Evolutionary conservation across 2,797 vertebrate genomes (phyloP), one percentile per base, ranked within the genome.

Genomic region (Gambelia wislizenii): DNA sequence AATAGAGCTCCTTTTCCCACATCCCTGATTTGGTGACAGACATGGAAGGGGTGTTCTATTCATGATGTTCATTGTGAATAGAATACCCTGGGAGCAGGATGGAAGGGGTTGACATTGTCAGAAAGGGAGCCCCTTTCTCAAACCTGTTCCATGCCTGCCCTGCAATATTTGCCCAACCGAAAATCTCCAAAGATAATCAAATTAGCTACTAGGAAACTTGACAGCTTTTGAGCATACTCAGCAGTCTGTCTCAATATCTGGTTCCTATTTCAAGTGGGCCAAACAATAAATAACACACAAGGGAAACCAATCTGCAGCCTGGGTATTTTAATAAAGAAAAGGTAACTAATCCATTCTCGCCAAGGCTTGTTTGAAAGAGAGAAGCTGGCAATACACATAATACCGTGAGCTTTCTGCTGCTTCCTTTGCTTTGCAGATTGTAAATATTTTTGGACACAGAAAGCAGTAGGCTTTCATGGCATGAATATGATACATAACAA

Each of bases 281-380:
- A 96, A 96, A 93, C 69, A 86, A 91, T 95, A 94, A 95, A 95
- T 95, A 94, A 95, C 91, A 89, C 86, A 94, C 91, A 93, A 91
- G 88, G 77, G 72, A 93, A 91, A 69, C 89, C 92, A 96, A 95
- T 93, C 85, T 89, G 69, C 91, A 94, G 88, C 87, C 67, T 92
- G 86, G 89, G 76, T 89, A 88, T 92, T 94, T 95, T 94, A 94
- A 94, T 93, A 96, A 95, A 94, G 92, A 91, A 92, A 94, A 92
- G 86, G 89, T 91, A 87, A 88, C 76, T 90, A 95, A 96, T n/a
- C 69, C 44, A 92, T 91, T 93, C 83, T 94, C 93, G 83, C 83
- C 92, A 90, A 81, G 36, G 14, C 67, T 75, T 81, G 52, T 92
- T 88, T 94, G 84, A 90, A 89, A 93, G 56, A 85, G 42, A 94